Percentiles rank a stretch among this genome's conserved stretches.
Evolutionary conservation across 2,797 vertebrate species (phyloP).

Genomic region (Otolemur crassicaudatus): DNA sequence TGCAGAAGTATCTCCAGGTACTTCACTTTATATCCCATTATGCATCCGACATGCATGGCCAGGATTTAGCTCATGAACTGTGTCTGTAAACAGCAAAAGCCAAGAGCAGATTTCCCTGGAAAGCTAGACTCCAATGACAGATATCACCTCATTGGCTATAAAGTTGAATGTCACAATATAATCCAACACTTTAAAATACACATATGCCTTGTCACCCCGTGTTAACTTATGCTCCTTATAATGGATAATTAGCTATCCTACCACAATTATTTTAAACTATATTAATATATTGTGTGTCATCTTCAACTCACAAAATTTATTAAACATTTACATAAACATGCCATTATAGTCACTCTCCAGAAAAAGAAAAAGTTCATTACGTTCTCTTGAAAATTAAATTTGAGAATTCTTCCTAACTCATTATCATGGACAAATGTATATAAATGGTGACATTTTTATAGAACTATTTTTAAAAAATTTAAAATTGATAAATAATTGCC

Average conservation of each 20-base stretch:
- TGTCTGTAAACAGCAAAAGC: slow-evolving; percentile 64
- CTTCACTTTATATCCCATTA: slow-evolving; percentile 10
- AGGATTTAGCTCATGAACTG: slow-evolving; percentile 63
- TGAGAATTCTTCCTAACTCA: background rate
- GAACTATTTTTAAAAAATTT: background rate
- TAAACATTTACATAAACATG: background rate
- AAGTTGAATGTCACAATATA: background rate
- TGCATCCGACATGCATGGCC: slow-evolving; percentile 52
- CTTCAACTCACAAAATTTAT: background rate
- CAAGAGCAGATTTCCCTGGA: slow-evolving; percentile 73
- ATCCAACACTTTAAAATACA: background rate
- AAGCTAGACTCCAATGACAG: slow-evolving; percentile 66
- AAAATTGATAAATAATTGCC: background rate
- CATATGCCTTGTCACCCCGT: background rate
- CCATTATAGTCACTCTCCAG: background rate
- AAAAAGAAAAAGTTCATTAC: background rate
- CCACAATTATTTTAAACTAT: background rate
- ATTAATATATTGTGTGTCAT: background rate
- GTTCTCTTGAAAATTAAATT: slow-evolving; percentile 32
- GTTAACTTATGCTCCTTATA: background rate
- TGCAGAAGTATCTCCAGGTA: slow-evolving; percentile 25
- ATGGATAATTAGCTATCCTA: background rate
- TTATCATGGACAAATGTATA: background rate
- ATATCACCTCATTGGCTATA: background rate
- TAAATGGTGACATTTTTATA: background rate